A percentile compares a stretch with the other conserved stretches of the same genome.
These are phyloP conservation scores for Paradisaea rubra DNA, from an alignment of 2,113 vertebrate genomes.

Conservation along the genomic window DNA sequence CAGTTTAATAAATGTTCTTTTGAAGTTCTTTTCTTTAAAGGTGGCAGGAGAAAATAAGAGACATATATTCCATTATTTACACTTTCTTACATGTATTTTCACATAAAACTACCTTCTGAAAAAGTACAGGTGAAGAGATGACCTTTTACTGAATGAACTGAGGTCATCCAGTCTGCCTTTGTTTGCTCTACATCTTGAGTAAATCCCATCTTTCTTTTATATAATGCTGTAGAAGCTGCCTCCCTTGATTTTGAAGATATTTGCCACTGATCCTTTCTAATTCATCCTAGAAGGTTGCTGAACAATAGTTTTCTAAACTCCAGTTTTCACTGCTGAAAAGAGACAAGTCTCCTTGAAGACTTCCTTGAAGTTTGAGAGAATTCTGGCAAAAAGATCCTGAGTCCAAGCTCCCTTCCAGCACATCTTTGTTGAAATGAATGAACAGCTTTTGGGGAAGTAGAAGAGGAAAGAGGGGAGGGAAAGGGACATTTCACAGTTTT, in stretches of 20 bases:
- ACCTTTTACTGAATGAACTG: neutral
- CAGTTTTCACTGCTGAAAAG: neutral
- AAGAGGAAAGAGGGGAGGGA: neutral
- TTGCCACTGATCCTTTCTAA: neutral
- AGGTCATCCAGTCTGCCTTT: neutral
- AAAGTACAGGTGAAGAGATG: neutral
- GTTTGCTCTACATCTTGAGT: neutral
- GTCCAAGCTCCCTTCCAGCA: neutral
- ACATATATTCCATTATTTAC: neutral
- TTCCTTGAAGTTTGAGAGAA: neutral
- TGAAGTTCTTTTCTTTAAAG: neutral
- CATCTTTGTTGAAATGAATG: neutral
- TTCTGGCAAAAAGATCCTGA: neutral
- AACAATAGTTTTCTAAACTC: neutral
- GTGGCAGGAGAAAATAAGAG: neutral
- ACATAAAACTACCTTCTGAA: neutral
- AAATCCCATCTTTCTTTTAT: neutral
- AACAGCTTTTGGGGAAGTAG: neutral
- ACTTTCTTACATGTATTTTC: neutral
- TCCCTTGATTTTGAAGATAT: neutral
- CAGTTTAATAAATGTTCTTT: neutral
- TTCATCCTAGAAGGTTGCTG: neutral
- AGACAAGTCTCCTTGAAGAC: neutral
- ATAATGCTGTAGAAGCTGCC: neutral
- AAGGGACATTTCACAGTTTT: neutral